Base-by-base conservation (phyloP, 2,888 invertebrate species). In the Athalia rosae region DNA sequence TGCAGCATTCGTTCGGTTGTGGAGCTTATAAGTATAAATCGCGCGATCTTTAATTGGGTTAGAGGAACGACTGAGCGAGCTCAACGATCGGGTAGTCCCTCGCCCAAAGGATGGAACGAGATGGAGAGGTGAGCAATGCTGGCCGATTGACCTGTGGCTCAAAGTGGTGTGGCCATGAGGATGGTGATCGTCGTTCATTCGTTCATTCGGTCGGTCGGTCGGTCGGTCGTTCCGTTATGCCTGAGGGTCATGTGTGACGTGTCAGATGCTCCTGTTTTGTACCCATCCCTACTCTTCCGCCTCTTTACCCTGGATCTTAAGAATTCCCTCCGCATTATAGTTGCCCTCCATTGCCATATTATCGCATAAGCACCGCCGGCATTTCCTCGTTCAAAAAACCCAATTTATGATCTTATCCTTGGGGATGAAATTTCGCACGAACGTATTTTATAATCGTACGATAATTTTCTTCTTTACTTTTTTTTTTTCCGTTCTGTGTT, bases 101-200 rank as follows among this genome's bases (percentile, higher is more conserved):
- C 28, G 28, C 62, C 64, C 41, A 80, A 79, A 50, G 59, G 59
- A 71, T 47, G 66, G 45, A 59, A 59, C 58, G 77, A 59, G 77
- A 77, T 56, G 77, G 58, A 78, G 64, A 78, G 80, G 78, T 80
- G 79, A 80, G 81, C 77, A 80, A 79, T 78, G 81, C 82, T 84
- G 87, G 83, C 86, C 86, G 87, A 87, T 87, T 86, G 87, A 87
- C 87, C 87, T 81, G 81, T 82, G 85, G 83, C 83, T 83, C 87
- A 87, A 67, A 67, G 67, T 67, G 43, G 67, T 67, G 67, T 53
- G 53, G 53, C 50, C 9, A 13, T 43, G 71, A 58, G 47, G 74
- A 15, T 74, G 74, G 74, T 56, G 71, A 58, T 71, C 13, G 74
- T 61, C 13, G 61, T 13, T 61, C 61, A 28, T 59, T 73, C 67